Percentiles rank a stretch among this genome's conserved stretches.
These are phyloP conservation scores for Himalopsyche phryganea DNA, from an alignment of 1,140 invertebrate genomes.

Conservation along the genomic window DNA sequence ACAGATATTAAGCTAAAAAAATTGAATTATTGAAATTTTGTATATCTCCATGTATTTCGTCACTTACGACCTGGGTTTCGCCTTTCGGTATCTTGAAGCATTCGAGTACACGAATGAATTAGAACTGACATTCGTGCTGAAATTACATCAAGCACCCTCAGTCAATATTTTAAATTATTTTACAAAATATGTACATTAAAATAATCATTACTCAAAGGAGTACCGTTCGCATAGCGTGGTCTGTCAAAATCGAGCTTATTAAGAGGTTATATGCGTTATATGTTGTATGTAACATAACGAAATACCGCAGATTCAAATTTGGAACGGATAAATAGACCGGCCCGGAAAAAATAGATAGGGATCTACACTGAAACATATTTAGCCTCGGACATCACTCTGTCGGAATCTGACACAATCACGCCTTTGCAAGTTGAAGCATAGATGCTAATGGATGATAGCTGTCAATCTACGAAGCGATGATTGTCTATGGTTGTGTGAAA, in stretches of 20 bases:
- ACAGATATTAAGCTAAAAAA: too few species aligned
- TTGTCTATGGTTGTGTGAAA: slow-evolving; percentile 1
- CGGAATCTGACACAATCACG: slow-evolving; percentile 27
- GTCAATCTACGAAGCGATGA: slow-evolving; percentile 21
- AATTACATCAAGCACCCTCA: too few species aligned
- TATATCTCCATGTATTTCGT: too few species aligned
- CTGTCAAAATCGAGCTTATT: slow-evolving; percentile 25
- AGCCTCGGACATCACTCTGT: slow-evolving; percentile 18
- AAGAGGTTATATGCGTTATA: slow-evolving; percentile 20
- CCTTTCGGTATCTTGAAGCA: too few species aligned
- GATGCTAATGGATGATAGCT: slow-evolving; percentile 31
- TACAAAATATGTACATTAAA: too few species aligned
- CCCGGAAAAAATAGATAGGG: slow-evolving; percentile 14
- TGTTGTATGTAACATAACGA: slow-evolving; percentile 5
- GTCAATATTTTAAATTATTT: too few species aligned
- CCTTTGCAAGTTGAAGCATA: slow-evolving; percentile 8
- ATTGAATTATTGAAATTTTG: too few species aligned
- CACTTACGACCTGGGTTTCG: too few species aligned
- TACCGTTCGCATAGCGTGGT: slow-evolving; percentile 3
- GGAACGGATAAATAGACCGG: slow-evolving; percentile 29
- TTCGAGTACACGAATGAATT: too few species aligned
- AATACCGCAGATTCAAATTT: slow-evolving; percentile 15
- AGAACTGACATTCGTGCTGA: too few species aligned
- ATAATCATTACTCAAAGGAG: too few species aligned
- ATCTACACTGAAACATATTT: slow-evolving; percentile 13